Evolutionary conservation across 2,113 vertebrate genomes (phyloP).

Genomic region (Copsychus sechellarum): DNA sequence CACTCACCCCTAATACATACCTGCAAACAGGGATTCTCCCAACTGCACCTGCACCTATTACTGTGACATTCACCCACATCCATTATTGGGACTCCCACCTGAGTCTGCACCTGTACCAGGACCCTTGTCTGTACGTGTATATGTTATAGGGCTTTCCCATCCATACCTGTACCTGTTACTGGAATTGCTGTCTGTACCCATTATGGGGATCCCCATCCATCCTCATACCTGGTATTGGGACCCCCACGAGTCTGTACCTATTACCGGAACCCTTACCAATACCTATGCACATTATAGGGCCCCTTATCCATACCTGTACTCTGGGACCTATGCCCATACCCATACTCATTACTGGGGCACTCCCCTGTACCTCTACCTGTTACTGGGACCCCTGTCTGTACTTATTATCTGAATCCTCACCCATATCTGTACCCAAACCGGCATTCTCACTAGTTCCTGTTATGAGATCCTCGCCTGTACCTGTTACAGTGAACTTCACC

Average conservation of each 20-base stretch:
- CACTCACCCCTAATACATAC: not conserved
- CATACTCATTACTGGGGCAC: too few relatives aligned
- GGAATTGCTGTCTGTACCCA: not conserved
- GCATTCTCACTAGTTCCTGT: not conserved
- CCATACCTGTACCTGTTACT: fast-evolving
- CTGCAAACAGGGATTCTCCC: not conserved
- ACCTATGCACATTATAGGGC: fast-evolving
- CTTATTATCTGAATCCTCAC: too few relatives aligned
- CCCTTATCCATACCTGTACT: not conserved
- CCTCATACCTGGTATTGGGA: fast-evolving
- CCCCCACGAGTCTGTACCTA: fast-evolving
- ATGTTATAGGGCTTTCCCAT: too few relatives aligned
- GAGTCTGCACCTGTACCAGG: too few relatives aligned
- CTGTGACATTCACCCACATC: not conserved
- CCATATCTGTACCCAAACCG: not conserved
- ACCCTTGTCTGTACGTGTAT: too few relatives aligned
- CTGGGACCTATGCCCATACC: not conserved
- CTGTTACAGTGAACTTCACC: not conserved
- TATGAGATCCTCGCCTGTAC: not conserved
- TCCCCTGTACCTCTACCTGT: fast-evolving
- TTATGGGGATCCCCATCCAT: not conserved
- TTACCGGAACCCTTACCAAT: fast-evolving
- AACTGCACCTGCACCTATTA: not conserved
- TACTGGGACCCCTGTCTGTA: too few relatives aligned
- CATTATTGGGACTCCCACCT: fast-evolving